These are phyloP conservation scores for Acrobasis repandana DNA, from an alignment of 2,888 invertebrate species.

Conservation along the genomic window DNA sequence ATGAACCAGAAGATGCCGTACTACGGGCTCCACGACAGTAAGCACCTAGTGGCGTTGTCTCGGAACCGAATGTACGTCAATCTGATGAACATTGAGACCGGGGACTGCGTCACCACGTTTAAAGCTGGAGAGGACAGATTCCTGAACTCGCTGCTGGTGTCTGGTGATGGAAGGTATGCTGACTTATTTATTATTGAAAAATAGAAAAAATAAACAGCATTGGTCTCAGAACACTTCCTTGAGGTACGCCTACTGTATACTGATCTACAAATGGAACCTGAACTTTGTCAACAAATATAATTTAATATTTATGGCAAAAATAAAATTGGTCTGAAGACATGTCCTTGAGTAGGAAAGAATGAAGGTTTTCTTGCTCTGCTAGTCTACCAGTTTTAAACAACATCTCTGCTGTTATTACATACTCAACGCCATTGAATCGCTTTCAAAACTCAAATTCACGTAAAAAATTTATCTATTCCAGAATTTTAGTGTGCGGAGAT, in stretches of 20 bases:
- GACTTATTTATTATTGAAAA: neutral
- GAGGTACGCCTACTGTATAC: neutral
- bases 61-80: slow-evolving; percentile 95
- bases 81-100: slow-evolving; percentile 91
- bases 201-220: neutral
- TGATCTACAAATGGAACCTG: no score
- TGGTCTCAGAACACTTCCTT: neutral
- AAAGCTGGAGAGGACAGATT: slow-evolving; percentile 96
- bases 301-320: no score
- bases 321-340: no score
- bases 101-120: slow-evolving; percentile 92
- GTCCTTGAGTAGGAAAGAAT: no score
- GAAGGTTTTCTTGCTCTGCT: no score
- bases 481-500: slow-evolving; percentile 94
- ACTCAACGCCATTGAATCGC: no score
- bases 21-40: slow-evolving; percentile 91
- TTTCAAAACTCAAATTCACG: neutral
- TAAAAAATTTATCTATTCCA: slow-evolving; percentile 44
- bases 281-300: no score
- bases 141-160: slow-evolving; percentile 92
- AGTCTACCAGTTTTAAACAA: no score
- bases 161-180: slow-evolving; percentile 90
- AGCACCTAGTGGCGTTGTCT: slow-evolving; percentile 91
- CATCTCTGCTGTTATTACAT: no score
- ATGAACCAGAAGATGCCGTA: slow-evolving; percentile 97